Evolutionary conservation across 2,888 invertebrate genomes (phyloP).

Genomic region (Eilema depressum): DNA sequence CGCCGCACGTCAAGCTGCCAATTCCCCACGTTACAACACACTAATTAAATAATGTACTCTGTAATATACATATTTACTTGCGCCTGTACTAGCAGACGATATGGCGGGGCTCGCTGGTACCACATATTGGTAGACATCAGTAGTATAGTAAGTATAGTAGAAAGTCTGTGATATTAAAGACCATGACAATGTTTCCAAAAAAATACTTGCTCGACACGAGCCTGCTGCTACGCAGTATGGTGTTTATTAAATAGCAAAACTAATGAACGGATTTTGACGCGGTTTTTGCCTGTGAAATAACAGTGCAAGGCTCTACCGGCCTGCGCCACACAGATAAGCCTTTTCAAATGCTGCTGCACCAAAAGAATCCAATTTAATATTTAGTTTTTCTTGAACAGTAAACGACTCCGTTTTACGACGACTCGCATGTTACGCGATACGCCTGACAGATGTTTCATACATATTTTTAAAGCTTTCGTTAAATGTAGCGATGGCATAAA

Average conservation of each 20-base stretch:
- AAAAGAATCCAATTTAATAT: background rate
- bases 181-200: too few species aligned
- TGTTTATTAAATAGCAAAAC: too few species aligned
- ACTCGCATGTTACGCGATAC: background rate
- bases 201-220: too few species aligned
- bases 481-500: background rate
- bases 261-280: too few species aligned
- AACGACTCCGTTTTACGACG: conserved; percentile 3
- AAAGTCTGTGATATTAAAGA: too few species aligned
- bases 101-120: background rate
- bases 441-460: conserved; percentile 7
- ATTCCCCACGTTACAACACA: conserved; percentile 34
- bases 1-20: conserved; percentile 36
- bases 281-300: too few species aligned
- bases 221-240: too few species aligned
- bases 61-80: background rate
- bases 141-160: background rate
- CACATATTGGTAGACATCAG: background rate
- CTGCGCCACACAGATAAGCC: too few species aligned
- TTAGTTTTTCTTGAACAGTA: background rate
- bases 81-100: background rate
- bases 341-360: background rate
- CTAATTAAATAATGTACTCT: conserved; percentile 20
- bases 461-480: conserved; percentile 6
- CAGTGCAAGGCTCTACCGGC: too few species aligned